Base-by-base conservation (phyloP, 2,888 invertebrate genomes). In the Anoncus sp. region DNA sequence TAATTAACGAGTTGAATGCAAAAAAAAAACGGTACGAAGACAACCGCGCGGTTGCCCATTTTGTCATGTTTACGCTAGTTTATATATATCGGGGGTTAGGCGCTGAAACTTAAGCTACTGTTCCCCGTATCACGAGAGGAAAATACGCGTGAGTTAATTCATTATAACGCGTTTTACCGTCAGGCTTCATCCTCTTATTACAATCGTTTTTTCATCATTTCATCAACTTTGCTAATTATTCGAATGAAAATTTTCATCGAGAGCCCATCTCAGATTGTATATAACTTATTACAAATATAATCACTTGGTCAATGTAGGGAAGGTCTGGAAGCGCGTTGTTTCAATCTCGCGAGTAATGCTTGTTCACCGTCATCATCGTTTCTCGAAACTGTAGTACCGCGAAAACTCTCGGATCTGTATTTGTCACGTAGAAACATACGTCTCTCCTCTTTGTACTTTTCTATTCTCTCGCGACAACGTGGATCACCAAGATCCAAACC, bases 371-470 rank as follows among this genome's bases (percentile, higher is more conserved):
- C 91, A 74, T 90, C 89, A 66, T 90, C 90, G 51, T 86, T 67
- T 69, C 86, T 89, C 51, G 89, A 85, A 12, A 86, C 81, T 18
- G 85, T 84, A n/a, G n/a, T n/a, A 2, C 95, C 95, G 60, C 95
- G 93, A 76, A 97, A 95, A 10, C 96, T 95, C 83, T 97, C 97
- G 1, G 96, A 95, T 80, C 96, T 95, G 89, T 97, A 97, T 89
- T 97, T 97, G 87, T 97, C 97, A 55, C 97, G 94, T 14, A 97
- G 91, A 86, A 97, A 96, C 83, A 95, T 95, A 63, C 98, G 93
- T n/a, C 97, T 92, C 87, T 98, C 97, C 88, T 97, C 97, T 91
- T 98, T 98, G 89, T 97, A 98, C 89, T 96, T 96, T 90, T 98
- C 97, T 81, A 98, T 97, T 55, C 97, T 92, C 87, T 97, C 97